Base-by-base conservation (phyloP, 2,113 vertebrate genomes). In the Corythornis madagascariensis region DNA sequence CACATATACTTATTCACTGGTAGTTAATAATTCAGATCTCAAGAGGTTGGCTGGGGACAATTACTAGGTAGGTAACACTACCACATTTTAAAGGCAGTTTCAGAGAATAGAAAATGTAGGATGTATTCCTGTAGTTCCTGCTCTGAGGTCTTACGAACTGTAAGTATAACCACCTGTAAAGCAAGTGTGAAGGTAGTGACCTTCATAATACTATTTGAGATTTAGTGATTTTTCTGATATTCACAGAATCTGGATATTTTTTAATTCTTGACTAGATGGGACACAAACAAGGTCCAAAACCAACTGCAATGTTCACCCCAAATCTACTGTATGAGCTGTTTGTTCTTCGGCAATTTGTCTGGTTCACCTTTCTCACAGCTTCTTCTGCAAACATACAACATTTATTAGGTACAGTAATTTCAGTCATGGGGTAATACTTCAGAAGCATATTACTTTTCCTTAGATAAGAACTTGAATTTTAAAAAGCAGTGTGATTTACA, bases 11-110 rank as follows among this genome's bases (percentile, higher is more conserved):
- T 91, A 47, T 85, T 92, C 91, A 55, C 71, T 64, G 72, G 82
- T 80, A 93, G 78, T 87, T 95, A 96, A 96, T 83, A 91, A 82
- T 83, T 90, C 95, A 92, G 55, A 89, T 89, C 89, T 94, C 60
- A 0, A 89, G 78, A 87, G 78, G 71, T 85, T 87, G 75, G 75
- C 60, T 87, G 84, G 56, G 78, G 55, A 83, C 89, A 93, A 87
- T 61, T 87, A 74, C 78, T 89, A 77, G 87, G 72, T 85, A 93
- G 66, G 81, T 66, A 92, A 67, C 72, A 56, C 29, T 70, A 24
- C 56, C 52, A 80, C 72, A 43, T 86, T 91, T 79, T 90, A 92
- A 91, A 92, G 75, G 79, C 52, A 60, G 42, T 88, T 77, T 73
- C 17, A 50, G 64, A 90, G 60, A n/a, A 64, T 4, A 79, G 82